Evolutionary conservation across 2,888 invertebrate species (phyloP).

Genomic region (Callyntrura guangdongensis): DNA sequence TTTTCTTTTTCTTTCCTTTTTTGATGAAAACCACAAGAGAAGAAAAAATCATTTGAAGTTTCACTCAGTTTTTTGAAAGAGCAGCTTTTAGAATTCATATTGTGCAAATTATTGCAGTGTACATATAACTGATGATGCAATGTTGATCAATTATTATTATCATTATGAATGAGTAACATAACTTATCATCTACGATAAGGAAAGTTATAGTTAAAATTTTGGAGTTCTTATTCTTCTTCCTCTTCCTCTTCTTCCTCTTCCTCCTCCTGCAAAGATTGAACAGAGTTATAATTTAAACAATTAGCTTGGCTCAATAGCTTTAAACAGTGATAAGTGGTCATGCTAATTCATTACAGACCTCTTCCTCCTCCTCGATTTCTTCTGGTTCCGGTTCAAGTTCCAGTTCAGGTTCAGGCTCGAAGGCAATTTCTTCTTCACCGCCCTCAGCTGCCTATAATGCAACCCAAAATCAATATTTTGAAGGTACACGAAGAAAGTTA

Average conservation of each 20-base stretch:
- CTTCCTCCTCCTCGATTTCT: conserved; percentile 69
- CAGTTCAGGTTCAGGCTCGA: conserved; percentile 65
- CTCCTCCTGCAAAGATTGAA: conserved; percentile 38
- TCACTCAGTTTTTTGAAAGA: conserved; percentile 61
- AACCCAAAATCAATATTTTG: no score
- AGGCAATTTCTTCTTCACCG: conserved; percentile 65
- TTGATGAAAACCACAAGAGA: conserved; percentile 21
- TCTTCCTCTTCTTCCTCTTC: conserved; percentile 78
- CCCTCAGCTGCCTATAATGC: conserved; percentile 44
- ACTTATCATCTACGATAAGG: conserved; percentile 77
- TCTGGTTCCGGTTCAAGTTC: conserved; percentile 72
- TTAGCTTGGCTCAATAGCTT: neutral
- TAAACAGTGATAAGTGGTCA: no score
- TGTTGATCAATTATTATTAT: conserved; percentile 71
- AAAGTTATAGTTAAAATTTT: conserved; percentile 77
- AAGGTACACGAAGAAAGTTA: no score
- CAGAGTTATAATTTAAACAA: neutral
- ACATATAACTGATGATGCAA: conserved; percentile 72
- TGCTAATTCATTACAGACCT: conserved; percentile 23
- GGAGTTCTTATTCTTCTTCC: conserved; percentile 77
- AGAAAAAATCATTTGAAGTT: conserved; percentile 63
- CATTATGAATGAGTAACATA: conserved; percentile 75
- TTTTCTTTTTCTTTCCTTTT: conserved; percentile 32
- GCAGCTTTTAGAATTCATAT: conserved; percentile 64
- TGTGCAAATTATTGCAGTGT: conserved; percentile 67